Evolutionary conservation across 2,888 invertebrate species (phyloP), one percentile per base, ranked within the genome.

Genomic region (Orthonevra nobilis): DNA sequence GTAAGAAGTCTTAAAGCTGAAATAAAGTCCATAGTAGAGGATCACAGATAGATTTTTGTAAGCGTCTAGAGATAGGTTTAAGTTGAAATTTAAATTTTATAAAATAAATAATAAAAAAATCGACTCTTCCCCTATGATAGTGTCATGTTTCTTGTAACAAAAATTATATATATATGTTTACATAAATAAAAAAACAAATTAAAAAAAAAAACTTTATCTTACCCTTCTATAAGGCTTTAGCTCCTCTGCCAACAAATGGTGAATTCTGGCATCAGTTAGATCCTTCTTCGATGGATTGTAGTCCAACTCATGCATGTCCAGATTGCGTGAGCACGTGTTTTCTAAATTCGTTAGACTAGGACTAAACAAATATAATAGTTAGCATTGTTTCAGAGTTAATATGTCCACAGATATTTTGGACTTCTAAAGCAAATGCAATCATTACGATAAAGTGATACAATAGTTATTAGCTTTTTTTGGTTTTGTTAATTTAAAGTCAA

Each of bases 231-330:
- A 94, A 5, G 97, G 96, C 89, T 96, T 96, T 36, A 96, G 90
- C 88, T 96, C 96, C 88, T 96, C 96, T 2, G 96, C 95, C 36
- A 97, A 90, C 40, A 98, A 91, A 89, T 97, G 97, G 89, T 97
- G 97, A 83, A 97, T 96, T 88, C 93, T 94, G n/a, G 96, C 96
- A 88, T 97, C 97, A 0, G 96, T 97, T 69, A 97, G 90, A 90
- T 97, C 97, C 88, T 96, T 97, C 86, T 94, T 94, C 64, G 96
- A 95, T 54, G 96, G 96, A 90, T 95, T 96, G 86, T 97, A 97
- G 86, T 97, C 96, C 85, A 97, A 89, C 86, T 97, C 97, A 87
- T 96, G 96, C 92, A 97, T 94, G 86, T 97, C 97, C 85, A 97
- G 93, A 87, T 97, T 97, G 92, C 96, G 95, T 0, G 94, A 94